These are phyloP conservation scores for Aegithalos caudatus DNA, from an alignment of 2,113 vertebrate genomes.

Conservation along the genomic window DNA sequence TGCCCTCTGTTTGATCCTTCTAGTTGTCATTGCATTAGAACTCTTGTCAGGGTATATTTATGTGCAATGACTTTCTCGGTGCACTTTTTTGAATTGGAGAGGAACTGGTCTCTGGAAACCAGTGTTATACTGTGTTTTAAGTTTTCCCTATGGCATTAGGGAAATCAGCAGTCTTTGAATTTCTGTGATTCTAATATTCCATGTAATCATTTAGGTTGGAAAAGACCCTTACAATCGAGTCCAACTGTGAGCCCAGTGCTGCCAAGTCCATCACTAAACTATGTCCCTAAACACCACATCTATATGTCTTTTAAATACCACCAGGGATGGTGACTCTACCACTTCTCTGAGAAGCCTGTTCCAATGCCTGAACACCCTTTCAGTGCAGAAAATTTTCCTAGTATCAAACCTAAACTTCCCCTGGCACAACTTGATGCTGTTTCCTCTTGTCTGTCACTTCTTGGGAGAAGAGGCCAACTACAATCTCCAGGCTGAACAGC, in stretches of 20 bases:
- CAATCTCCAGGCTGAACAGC: not conserved
- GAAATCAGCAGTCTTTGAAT: not conserved
- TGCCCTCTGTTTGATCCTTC: not conserved
- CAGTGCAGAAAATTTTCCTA: not conserved
- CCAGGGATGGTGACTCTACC: not conserved
- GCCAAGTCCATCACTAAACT: not conserved
- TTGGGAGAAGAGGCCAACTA: not conserved
- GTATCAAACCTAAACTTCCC: rapidly evolving
- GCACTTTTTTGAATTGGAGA: not conserved
- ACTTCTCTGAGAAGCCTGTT: not conserved
- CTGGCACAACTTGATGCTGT: not conserved
- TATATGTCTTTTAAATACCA: not conserved
- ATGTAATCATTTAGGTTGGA: not conserved
- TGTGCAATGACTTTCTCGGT: not conserved
- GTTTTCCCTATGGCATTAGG: not conserved
- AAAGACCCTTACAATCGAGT: not conserved
- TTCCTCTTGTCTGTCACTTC: not conserved
- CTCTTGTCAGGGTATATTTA: not conserved
- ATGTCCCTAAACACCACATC: not conserved
- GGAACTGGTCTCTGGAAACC: not conserved
- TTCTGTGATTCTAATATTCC: not conserved
- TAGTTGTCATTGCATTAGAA: not conserved
- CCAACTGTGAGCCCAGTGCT: not conserved
- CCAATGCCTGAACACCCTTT: not conserved
- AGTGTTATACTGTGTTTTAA: not conserved